phyloP scores from a whole-genome alignment of 2,113 vertebrate species.

The Gallinago undulata region DNA sequence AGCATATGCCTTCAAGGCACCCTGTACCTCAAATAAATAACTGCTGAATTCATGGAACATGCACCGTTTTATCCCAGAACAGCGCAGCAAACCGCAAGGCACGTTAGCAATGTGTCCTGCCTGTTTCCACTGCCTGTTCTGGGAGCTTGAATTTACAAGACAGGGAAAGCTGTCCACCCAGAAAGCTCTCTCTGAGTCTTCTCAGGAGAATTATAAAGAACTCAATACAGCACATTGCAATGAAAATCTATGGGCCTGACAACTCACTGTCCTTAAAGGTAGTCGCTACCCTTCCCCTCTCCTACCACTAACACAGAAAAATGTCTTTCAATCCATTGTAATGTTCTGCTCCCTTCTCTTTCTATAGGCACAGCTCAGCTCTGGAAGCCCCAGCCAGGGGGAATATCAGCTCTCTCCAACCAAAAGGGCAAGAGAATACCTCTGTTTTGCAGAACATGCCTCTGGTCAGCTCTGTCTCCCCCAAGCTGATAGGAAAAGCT shows the following conservation, averaged over 20 bases:
- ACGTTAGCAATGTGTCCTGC: not conserved
- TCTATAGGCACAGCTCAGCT: not conserved
- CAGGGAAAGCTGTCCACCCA: not conserved
- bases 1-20: not conserved
- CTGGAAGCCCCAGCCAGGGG: not conserved
- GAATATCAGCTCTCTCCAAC: not conserved
- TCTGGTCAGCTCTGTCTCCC: not conserved
- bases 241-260: not conserved
- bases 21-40: not conserved
- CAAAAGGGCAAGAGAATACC: not conserved
- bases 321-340: too few species aligned
- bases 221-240: not conserved
- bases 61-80: not conserved
- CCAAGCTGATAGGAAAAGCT: not conserved
- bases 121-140: not conserved
- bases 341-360: not conserved
- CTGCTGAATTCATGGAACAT: not conserved
- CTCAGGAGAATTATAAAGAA: not conserved
- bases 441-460: not conserved
- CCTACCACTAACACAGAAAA: not conserved
- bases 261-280: not conserved
- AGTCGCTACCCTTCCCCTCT: not conserved
- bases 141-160: not conserved
- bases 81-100: not conserved
- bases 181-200: not conserved